Evolutionary conservation across 2,888 invertebrate genomes (phyloP).

Genomic region (Cyclophora albipunctata): DNA sequence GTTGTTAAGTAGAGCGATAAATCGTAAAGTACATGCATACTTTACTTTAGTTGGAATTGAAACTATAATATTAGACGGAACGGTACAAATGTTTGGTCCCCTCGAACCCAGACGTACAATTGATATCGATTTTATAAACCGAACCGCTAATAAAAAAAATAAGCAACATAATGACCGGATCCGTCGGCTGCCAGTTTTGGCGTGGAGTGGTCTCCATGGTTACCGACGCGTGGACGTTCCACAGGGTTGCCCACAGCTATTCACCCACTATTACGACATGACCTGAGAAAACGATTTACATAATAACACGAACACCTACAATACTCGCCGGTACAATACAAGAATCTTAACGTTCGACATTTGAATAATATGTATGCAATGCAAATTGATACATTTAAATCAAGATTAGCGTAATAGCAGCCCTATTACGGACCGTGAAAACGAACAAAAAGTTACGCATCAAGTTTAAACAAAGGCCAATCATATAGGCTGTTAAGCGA

Average conservation of each 20-base stretch:
- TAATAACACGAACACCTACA: constrained; percentile 33
- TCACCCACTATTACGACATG: constrained; percentile 52
- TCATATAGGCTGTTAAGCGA: constrained; percentile 44
- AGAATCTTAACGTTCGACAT: constrained; percentile 17
- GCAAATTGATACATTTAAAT: constrained; percentile 4
- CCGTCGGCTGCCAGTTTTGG: constrained; percentile 12
- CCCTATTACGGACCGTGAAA: not conserved
- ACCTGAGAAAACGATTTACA: constrained; percentile 52
- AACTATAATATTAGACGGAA: no score
- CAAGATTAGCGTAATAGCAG: not conserved
- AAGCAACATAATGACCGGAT: constrained; percentile 17
- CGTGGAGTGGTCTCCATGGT: constrained; percentile 29
- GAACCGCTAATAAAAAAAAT: constrained; percentile 7
- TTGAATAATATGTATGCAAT: constrained; percentile 6
- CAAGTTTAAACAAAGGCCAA: constrained; percentile 47
- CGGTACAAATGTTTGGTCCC: no score
- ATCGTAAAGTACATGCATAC: no score
- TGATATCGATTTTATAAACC: not conserved
- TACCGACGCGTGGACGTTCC: constrained; percentile 60
- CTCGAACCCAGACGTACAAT: not conserved
- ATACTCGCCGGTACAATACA: not conserved
- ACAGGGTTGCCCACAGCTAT: constrained; percentile 44
- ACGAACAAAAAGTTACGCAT: constrained; percentile 29
- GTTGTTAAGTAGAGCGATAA: no score
- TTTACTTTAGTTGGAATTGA: no score